Percentiles rank a stretch among this genome's conserved stretches.
phyloP scores from a whole-genome alignment of 2,888 invertebrate species.

The Celastrina argiolus region DNA sequence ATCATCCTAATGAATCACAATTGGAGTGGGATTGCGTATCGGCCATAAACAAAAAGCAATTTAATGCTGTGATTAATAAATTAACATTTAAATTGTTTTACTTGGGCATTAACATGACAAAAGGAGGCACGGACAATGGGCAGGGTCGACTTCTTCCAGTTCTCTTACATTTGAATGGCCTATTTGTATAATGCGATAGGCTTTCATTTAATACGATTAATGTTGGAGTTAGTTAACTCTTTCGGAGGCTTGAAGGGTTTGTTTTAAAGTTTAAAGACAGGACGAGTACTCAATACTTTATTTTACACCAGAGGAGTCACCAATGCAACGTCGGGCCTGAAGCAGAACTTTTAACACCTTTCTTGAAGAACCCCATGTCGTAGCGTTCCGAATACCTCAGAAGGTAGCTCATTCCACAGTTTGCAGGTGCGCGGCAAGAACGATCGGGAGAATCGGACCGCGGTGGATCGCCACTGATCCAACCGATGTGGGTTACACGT shows the following conservation, averaged over 20 bases:
- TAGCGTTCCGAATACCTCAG: too few relatives aligned
- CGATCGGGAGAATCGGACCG: too few relatives aligned
- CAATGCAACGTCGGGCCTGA: too few relatives aligned
- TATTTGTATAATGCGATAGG: constrained; percentile 14
- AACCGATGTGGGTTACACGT: too few relatives aligned
- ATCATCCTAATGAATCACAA: neutral
- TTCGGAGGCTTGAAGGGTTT: neutral
- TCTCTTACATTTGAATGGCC: constrained; percentile 24
- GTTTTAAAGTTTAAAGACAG: neutral
- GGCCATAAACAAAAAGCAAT: constrained; percentile 43
- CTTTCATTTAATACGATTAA: constrained; percentile 8
- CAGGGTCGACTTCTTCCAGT: constrained; percentile 33
- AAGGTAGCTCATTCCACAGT: too few relatives aligned
- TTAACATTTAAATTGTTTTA: constrained; percentile 72
- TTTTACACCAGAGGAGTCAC: too few relatives aligned
- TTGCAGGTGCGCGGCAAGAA: too few relatives aligned
- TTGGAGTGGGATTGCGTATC: constrained; percentile 20
- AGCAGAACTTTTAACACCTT: too few relatives aligned
- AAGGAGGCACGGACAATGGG: constrained; percentile 39
- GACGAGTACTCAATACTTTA: too few relatives aligned
- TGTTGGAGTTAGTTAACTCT: neutral
- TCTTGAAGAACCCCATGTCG: too few relatives aligned
- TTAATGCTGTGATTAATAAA: constrained; percentile 54
- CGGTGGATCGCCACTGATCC: too few relatives aligned
- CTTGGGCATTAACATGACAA: constrained; percentile 66